Conservation (phyloP, 2,888 invertebrate genomes). For the Acronicta psi region DNA sequence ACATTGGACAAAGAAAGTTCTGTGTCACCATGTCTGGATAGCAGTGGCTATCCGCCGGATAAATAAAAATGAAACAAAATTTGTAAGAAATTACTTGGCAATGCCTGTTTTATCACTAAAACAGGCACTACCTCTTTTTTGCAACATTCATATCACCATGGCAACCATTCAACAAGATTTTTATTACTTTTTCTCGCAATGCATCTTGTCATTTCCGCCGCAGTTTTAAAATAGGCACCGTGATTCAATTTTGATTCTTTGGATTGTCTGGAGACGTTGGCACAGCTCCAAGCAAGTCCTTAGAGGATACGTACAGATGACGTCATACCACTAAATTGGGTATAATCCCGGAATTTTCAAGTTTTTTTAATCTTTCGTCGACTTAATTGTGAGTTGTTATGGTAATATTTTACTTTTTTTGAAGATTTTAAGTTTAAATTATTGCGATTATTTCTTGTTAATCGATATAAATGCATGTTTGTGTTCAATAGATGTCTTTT, state of each 20-base stretch:
- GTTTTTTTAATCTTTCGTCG: slow-evolving; percentile 7
- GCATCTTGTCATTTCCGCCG: slow-evolving; percentile 45
- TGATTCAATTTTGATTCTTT: slow-evolving; percentile 57
- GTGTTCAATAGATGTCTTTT: too few relatives aligned
- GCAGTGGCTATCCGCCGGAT: too few relatives aligned
- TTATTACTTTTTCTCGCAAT: slow-evolving; percentile 26
- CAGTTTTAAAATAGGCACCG: slow-evolving; percentile 44
- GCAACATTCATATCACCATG: slow-evolving; percentile 15
- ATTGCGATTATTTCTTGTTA: slow-evolving; percentile 6
- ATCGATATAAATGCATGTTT: neutral
- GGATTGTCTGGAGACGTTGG: slow-evolving; percentile 48
- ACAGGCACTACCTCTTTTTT: too few relatives aligned
- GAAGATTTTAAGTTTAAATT: slow-evolving; percentile 5
- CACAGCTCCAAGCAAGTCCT: slow-evolving; percentile 46
- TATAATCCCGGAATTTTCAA: slow-evolving; percentile 15
- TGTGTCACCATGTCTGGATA: too few relatives aligned
- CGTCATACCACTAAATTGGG: slow-evolving; percentile 45
- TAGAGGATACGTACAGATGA: slow-evolving; percentile 44
- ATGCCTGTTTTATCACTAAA: too few relatives aligned
- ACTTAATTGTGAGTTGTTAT: slow-evolving; percentile 8
- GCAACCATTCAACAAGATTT: slow-evolving; percentile 18
- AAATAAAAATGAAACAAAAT: too few relatives aligned
- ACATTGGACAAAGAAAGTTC: too few relatives aligned
- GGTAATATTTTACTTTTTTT: slow-evolving; percentile 12
- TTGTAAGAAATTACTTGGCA: too few relatives aligned